A percentile compares a stretch with the other conserved stretches of the same genome.
phyloP scores from a whole-genome alignment of 2,888 invertebrate species.

The Dugesia japonica region DNA sequence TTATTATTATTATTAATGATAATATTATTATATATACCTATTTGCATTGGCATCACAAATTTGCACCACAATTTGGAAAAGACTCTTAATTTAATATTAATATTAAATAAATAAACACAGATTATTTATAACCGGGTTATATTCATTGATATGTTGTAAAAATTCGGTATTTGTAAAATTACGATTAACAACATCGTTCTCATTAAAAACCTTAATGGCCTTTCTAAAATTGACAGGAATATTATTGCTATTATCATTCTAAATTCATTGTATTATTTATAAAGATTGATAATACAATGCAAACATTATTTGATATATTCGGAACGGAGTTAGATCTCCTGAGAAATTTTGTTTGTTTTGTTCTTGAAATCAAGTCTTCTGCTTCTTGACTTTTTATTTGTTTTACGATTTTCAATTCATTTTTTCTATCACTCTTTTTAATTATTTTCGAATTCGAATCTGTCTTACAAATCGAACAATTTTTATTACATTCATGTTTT shows the following conservation, averaged over 20 bases:
- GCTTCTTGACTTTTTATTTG: background rate
- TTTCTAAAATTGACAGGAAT: background rate
- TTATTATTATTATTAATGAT: too few species aligned
- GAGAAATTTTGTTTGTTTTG: background rate
- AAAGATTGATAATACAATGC: too few species aligned
- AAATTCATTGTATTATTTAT: too few species aligned
- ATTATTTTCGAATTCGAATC: background rate
- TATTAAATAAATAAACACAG: too few species aligned
- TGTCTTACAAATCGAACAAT: background rate
- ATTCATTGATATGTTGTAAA: background rate
- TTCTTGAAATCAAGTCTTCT: background rate
- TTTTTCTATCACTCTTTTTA: background rate
- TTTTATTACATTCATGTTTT: constrained; percentile 5
- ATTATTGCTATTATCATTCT: background rate
- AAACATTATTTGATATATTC: constrained; percentile 5
- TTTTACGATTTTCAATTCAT: background rate
- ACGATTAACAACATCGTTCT: background rate
- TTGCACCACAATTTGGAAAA: background rate
- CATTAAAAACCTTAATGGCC: background rate
- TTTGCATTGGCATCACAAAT: background rate
- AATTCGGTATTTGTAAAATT: background rate
- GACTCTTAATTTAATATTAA: background rate
- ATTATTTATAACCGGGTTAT: background rate
- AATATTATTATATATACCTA: background rate
- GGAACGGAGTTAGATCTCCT: background rate